Evolutionary conservation across 1,140 invertebrate genomes (phyloP), one percentile per base, ranked within the genome.

Genomic region (Caenorhabditis latens): DNA sequence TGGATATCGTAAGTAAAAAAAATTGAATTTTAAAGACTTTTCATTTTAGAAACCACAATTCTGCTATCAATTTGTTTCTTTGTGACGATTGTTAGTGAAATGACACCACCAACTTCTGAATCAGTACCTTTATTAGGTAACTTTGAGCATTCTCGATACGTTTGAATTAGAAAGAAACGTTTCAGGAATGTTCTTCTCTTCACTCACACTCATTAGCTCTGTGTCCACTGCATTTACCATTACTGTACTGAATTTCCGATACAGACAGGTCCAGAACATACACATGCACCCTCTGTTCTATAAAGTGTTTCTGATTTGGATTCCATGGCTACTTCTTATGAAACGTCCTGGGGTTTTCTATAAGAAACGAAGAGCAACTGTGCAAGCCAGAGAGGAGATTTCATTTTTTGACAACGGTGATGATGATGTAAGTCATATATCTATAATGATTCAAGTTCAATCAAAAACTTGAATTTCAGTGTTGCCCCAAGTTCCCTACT

Each of bases 51-150:
- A 95, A 96, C 98, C 93, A 98, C 93, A 8, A 94, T 93, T 13
- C 88, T 93, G 6, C 87, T 93, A 13, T 93, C 93, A 4, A 88
- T 93, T 48, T 92, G 92, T 82, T 93, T 93, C 42, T 93, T 93
- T 87, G 87, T 93, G 7, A 88, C 93, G 11, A 90, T 93, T 19
- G 93, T 93, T 1, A 90, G 92, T 67, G 93, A 93, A 63, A 95
- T 97, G 93, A 96, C 97, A 93, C 97, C 97, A 93, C 96, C 97
- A 94, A 97, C 96, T 93, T 98, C 96, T 93, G 97, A 98, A 93
- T 96, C 97, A 93, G 96, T 98, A 93, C 97, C 97, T 93, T 95
- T 98, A 93, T 96, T 99, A 96, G 97, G 97, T 98, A 87, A 83
- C 1, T 2, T 13, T 32, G 5, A 2, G 32, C 32, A 32, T 32